phyloP scores from a whole-genome alignment of 2,113 vertebrate genomes.

The Dromiciops gliroides region DNA sequence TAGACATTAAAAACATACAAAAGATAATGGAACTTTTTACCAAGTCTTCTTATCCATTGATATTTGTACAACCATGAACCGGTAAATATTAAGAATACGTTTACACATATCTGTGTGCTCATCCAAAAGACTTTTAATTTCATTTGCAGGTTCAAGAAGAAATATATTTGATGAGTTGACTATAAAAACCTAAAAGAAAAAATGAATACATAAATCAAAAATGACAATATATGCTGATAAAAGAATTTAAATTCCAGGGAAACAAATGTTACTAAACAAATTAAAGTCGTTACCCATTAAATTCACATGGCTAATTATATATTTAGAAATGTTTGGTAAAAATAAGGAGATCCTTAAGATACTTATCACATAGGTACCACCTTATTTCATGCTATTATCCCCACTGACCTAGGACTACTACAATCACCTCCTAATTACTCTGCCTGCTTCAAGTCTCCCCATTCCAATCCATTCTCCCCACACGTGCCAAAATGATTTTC shows the following conservation, averaged over 20 bases:
- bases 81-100: conserved; percentile 98
- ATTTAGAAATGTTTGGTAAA: neutral
- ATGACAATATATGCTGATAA: conserved; percentile 35
- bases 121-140: conserved; percentile 94
- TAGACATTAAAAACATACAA: conserved; percentile 40
- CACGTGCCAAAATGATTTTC: neutral
- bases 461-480: neutral
- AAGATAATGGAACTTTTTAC: conserved; percentile 84
- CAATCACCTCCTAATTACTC: neutral
- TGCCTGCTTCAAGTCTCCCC: neutral
- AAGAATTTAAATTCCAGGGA: conserved; percentile 40
- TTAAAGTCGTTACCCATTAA: neutral
- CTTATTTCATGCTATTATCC: neutral
- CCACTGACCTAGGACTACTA: neutral
- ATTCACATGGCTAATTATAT: neutral
- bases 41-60: conserved; percentile 99
- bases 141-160: conserved; percentile 97
- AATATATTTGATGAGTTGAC: conserved; percentile 98
- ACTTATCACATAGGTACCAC: neutral
- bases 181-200: conserved; percentile 92
- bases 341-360: neutral
- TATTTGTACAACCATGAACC: conserved; percentile 98
- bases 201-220: conserved; percentile 42
- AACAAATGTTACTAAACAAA: neutral
- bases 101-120: conserved; percentile 99